Conservation (phyloP, 1,140 invertebrate genomes). For the Stegodyphus dumicola region DNA sequence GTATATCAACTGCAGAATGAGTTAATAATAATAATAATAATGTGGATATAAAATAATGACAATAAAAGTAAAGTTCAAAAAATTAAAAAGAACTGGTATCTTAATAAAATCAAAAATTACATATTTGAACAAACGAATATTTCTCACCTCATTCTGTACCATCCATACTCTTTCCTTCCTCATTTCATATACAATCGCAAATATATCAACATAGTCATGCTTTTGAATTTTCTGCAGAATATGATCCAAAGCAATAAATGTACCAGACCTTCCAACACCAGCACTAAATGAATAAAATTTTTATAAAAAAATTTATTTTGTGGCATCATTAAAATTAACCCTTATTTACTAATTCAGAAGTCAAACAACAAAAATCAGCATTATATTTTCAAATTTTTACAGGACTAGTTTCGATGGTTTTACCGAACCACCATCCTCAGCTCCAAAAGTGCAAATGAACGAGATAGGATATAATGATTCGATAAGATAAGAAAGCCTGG, state of each 20-base stretch:
- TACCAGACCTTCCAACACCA: slow-evolving; percentile 89
- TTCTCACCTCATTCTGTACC: slow-evolving; percentile 79
- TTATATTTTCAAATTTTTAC: too few relatives aligned
- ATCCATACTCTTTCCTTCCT: slow-evolving; percentile 96
- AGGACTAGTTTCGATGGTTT: too few relatives aligned
- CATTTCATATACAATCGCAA: slow-evolving; percentile 96
- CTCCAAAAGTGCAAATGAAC: too few relatives aligned
- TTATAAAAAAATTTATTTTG: not conserved
- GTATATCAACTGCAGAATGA: too few relatives aligned
- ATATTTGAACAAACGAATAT: not conserved
- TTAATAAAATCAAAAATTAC: not conserved
- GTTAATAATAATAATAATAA: too few relatives aligned
- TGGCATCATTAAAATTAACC: too few relatives aligned
- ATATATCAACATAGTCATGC: slow-evolving; percentile 90
- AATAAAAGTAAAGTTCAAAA: not conserved
- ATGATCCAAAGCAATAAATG: slow-evolving; percentile 93
- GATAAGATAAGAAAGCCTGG: too few relatives aligned
- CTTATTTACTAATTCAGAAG: too few relatives aligned
- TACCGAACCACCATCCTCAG: too few relatives aligned
- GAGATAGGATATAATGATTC: too few relatives aligned
- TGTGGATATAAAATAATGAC: not conserved
- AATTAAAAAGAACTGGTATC: not conserved
- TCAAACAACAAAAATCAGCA: too few relatives aligned
- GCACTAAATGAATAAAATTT: slow-evolving; percentile 70
- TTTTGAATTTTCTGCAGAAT: slow-evolving; percentile 75